Base-by-base conservation (phyloP, 2,797 vertebrate genomes). In the Moxostoma hubbsi region DNA sequence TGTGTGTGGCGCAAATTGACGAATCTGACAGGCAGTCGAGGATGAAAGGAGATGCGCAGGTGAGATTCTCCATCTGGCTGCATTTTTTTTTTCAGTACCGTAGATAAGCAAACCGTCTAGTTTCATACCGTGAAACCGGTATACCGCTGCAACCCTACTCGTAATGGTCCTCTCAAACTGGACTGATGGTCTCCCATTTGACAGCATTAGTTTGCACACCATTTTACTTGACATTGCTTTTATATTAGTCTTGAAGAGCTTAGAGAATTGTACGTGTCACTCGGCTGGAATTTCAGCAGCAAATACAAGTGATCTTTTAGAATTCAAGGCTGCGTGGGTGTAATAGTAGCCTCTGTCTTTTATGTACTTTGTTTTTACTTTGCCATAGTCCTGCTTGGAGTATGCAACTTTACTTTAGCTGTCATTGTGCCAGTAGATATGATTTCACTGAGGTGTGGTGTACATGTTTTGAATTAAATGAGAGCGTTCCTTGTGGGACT, bases 391-490 rank as follows among this genome's bases (percentile, higher is more conserved):
- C 5, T 75, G 53, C 9, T 47, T 11, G 50, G 46, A 53, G 46
- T 72, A 53, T 61, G 36, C 46, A 53, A 24, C 15, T 7, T 13
- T 57, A 74, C 64, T 51, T 58, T 6, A 70, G 36, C 15, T 53
- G n/a, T 45, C 59, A 18, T 43, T 54, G 50, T 72, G 55, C 72
- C 63, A 70, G 16, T 64, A 70, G 73, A 59, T 54, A 5, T 36
- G 36, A 36, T 79, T 73, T 70, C 61, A 8, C 43, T 72, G 16
- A 69, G 64, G 79, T 75, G 63, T 73, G 54, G 62, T 11, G 7
- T 75, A 66, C 64, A 77, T 83, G 81, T 79, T 83, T 83, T 79
- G 12, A 77, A 81, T 85, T 83, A 81, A 61, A 59, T 51, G 65
- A 36, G 65, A 43, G 54, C 11, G 9, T 63, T 36, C 69, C 47